Evolutionary conservation across 1,140 invertebrate species (phyloP).

Genomic region (Bombus confusus): DNA sequence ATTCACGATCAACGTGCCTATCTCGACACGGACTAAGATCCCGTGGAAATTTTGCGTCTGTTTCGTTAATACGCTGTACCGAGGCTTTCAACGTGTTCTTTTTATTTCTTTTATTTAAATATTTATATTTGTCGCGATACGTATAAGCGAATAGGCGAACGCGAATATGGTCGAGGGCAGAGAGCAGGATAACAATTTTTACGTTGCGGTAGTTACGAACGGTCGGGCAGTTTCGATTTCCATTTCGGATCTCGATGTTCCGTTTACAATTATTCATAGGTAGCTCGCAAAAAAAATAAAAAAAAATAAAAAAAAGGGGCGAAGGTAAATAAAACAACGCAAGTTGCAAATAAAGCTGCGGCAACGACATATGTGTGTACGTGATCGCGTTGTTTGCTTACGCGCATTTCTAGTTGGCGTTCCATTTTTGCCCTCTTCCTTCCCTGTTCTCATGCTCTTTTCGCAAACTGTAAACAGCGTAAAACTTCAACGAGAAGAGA

Average conservation of each 20-base stretch:
- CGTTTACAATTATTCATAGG: slow-evolving; percentile 11
- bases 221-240: neutral
- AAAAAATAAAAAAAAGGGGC: neutral
- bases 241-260: neutral
- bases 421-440: neutral
- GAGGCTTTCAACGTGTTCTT: no score
- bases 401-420: neutral
- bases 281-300: neutral
- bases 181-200: no score
- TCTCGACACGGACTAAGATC: no score
- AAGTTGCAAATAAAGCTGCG: neutral
- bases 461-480: neutral
- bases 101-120: no score
- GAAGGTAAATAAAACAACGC: slow-evolving; percentile 3
- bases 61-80: no score
- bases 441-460: neutral
- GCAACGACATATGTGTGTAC: neutral
- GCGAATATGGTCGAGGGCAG: neutral
- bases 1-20: no score
- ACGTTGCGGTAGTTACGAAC: no score
- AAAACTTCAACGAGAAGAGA: neutral
- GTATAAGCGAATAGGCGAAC: no score
- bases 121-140: no score
- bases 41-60: no score
- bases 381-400: neutral